phyloP scores from a whole-genome alignment of 2,888 invertebrate species.

The Eupelmus urozonus region DNA sequence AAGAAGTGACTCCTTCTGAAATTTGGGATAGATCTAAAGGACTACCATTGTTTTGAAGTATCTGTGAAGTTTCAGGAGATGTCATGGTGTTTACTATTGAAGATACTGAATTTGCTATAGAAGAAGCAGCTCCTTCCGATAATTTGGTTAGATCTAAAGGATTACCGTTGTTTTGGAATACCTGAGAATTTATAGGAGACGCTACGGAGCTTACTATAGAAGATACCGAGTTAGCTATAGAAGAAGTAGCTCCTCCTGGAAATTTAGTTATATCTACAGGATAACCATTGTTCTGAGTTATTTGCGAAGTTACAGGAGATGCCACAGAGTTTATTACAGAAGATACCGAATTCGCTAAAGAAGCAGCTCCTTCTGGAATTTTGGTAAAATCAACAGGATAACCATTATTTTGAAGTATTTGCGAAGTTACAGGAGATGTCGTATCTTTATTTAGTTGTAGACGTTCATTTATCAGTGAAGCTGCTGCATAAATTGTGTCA shows the following conservation, averaged over 20 bases:
- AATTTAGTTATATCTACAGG: not conserved
- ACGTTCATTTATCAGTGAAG: constrained; percentile 15
- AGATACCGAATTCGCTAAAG: too few relatives aligned
- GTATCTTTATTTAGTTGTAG: constrained; percentile 4
- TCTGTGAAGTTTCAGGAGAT: not conserved
- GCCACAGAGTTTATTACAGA: too few relatives aligned
- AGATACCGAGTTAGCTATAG: constrained; percentile 22
- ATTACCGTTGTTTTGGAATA: too few relatives aligned
- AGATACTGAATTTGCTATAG: constrained; percentile 1
- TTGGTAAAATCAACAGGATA: too few relatives aligned
- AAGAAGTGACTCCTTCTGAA: too few relatives aligned
- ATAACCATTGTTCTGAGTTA: not conserved
- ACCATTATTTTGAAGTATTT: not conserved
- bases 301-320: too few relatives aligned
- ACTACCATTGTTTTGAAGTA: not conserved
- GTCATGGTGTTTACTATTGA: constrained; percentile 21
- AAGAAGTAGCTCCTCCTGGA: constrained; percentile 10
- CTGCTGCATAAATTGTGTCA: constrained; percentile 3
- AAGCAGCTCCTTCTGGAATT: too few relatives aligned
- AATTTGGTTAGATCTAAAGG: not conserved
- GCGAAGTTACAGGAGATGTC: not conserved
- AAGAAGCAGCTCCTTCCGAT: not conserved
- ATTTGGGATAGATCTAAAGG: too few relatives aligned
- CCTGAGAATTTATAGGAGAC: too few relatives aligned
- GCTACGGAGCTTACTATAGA: constrained; percentile 35